phyloP scores from a whole-genome alignment of 2,113 vertebrate genomes.

The Epinephelus lanceolatus region DNA sequence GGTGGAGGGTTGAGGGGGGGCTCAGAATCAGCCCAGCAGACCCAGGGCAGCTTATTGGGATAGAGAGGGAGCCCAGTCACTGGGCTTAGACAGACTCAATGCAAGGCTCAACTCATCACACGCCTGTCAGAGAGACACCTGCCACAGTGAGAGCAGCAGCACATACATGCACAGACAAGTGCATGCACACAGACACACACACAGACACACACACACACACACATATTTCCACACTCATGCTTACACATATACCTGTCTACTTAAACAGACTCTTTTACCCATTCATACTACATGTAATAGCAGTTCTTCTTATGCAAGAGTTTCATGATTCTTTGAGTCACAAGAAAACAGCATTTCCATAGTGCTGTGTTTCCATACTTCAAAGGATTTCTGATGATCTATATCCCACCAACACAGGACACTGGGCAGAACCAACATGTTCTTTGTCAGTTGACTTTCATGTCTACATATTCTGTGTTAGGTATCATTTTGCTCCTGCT shows the following conservation, averaged over 20 bases:
- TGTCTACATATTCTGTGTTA: no score
- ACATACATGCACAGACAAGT: constrained; percentile 26
- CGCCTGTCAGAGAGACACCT: constrained; percentile 81
- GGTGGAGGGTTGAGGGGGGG: constrained; percentile 70
- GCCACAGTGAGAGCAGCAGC: constrained; percentile 61
- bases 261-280: constrained; percentile 17
- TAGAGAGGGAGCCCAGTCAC: constrained; percentile 73
- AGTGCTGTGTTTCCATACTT: neutral
- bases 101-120: constrained; percentile 82
- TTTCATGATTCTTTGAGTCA: constrained; percentile 26
- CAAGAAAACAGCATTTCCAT: constrained; percentile 7
- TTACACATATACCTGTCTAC: constrained; percentile 14
- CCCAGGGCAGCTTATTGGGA: constrained; percentile 81
- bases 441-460: no score
- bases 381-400: constrained; percentile 11
- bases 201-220: neutral
- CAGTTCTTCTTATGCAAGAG: constrained; percentile 19
- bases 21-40: constrained; percentile 76
- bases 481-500: no score
- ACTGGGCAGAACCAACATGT: neutral
- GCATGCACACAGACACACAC: constrained; percentile 27
- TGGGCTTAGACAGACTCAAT: constrained; percentile 81
- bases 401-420: neutral
- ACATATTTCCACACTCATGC: no score
- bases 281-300: constrained; percentile 14